Base-by-base conservation (phyloP, 2,113 vertebrate species). In the Leptocoma aspasia region DNA sequence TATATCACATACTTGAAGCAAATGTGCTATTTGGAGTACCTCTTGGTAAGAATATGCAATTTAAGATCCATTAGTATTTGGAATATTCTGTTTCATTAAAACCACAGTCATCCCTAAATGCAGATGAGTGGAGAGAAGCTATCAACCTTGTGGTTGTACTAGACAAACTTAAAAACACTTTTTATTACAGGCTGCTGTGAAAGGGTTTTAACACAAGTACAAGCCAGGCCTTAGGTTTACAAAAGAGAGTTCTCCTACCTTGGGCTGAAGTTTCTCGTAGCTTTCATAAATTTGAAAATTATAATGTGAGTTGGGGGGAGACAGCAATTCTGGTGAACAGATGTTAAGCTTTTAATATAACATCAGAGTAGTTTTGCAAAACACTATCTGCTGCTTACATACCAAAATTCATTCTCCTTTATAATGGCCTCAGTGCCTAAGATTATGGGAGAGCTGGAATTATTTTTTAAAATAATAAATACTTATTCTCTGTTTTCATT, bases 11-110 rank as follows among this genome's bases (percentile, higher is more conserved):
- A 70, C 95, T 97, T 84, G 82, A 97, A 72, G 92, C 53, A 95
- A 96, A 94, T 93, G 90, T 93, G 72, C 94, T 95, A 86, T 92
- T 94, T 96, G 94, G 95, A 97, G 95, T 94, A 96, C 95, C 92
- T 94, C 94, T 97, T 94, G 90, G 92, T 97, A 95, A 94, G 95
- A 96, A 93, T 95, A 94, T 96, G 94, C 92, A 97, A 97, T 97
- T 97, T 95, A 94, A 94, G 88, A 94, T 95, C 95, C 95, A 97
- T 97, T 97, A 95, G 92, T 95, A 93, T 97, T 94, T 95, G 72
- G 80, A 96, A 97, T 96, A 96, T 92, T 92, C 82, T 89, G 61
- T 77, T 90, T 96, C 86, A 89, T 97, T 96, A 95, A 96, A 94
- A 90, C 82, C 92, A 90, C 93, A 86, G 93, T 57, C 80, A 78